Evolutionary conservation across 2,113 vertebrate species (phyloP).

Genomic region (Rhombomys opimus): DNA sequence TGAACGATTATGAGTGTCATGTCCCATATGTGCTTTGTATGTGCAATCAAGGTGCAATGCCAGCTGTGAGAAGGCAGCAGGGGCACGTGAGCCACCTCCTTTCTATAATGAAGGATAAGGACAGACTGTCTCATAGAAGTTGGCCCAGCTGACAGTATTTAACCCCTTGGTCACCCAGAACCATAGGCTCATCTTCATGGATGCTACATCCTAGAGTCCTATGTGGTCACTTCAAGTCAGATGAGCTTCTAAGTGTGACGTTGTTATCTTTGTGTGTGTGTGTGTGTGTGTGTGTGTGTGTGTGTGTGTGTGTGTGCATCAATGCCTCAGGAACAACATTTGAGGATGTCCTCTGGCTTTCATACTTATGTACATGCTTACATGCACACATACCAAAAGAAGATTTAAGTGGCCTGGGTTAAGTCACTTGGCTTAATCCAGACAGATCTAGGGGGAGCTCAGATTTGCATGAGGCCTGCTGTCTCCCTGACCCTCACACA

Average conservation of each 20-base stretch:
- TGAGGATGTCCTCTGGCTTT: neutral
- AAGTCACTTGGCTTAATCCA: neutral
- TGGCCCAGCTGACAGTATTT: neutral
- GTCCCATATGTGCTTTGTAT: neutral
- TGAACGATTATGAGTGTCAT: neutral
- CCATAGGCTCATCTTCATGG: neutral
- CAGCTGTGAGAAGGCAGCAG: neutral
- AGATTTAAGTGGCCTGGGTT: neutral
- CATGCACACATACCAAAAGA: neutral
- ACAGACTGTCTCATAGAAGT: rapidly evolving
- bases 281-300: neutral
- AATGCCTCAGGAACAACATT: neutral
- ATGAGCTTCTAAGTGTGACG: neutral
- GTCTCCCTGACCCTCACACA: neutral
- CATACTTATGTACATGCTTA: neutral
- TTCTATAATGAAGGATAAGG: neutral
- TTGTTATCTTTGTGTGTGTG: neutral
- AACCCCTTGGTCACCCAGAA: neutral
- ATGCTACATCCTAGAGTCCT: neutral
- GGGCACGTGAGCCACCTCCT: rapidly evolving
- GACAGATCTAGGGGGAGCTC: neutral
- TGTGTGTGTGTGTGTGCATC: neutral
- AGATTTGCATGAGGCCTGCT: neutral
- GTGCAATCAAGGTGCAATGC: neutral
- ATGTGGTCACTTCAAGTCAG: neutral